Base-by-base conservation (phyloP, 2,113 vertebrate genomes). In the Potamarius usumacintae region DNA sequence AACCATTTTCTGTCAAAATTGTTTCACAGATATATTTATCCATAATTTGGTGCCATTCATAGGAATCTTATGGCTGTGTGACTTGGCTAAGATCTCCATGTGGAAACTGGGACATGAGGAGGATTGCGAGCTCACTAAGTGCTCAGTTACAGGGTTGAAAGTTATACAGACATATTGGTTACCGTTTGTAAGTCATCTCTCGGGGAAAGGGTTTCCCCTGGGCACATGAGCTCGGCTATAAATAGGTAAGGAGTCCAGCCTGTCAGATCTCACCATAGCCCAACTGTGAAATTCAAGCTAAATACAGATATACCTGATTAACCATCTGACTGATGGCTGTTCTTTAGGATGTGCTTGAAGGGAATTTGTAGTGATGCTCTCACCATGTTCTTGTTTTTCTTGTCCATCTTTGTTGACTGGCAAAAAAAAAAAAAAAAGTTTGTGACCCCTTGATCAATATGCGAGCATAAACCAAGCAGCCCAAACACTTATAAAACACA, bases 191-290 rank as follows among this genome's bases (percentile, higher is more conserved):
- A 72, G 15, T 88, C 74, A 85, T 92, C 89, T 83, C 86, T 83
- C n/a, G 63, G 85, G 78, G 88, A 89, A 89, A 88, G 91, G 88
- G 53, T 90, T 92, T 87, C 90, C 93, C 91, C 86, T 76, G 71
- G 42, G 62, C 84, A 48, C 83, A 67, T 76, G 79, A 82, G 80
- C 62, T 57, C 79, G 65, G 89, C 90, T 92, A 94, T 92, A 91
- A 89, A 92, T 90, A 89, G 89, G 6, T 81, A 84, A 87, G 81
- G 86, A 63, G 20, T 9, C 17, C 12, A 55, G 14, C 82, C n/a
- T 30, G 52, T 85, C 58, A 77, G 82, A 57, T 58, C 89, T 88
- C 77, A 79, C 69, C 76, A 71, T 58, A 50, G 25, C 18, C 18
- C 20, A 85, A 81, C 53, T 84, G 69, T 89, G 77, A 78, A 82